phyloP scores from a whole-genome alignment of 1,140 invertebrate genomes.

The Hydropsyche tenuis region DNA sequence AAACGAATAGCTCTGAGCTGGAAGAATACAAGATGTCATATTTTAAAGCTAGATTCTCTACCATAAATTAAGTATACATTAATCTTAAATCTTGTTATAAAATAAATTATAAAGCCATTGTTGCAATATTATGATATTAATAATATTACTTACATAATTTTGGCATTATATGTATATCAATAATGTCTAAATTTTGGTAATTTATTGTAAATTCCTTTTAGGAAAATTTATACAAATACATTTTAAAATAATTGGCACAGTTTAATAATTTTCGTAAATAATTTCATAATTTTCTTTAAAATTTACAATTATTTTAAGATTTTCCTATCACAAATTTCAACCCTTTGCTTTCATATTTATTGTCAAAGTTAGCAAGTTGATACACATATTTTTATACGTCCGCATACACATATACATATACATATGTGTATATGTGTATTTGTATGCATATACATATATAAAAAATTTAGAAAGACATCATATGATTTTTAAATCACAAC shows the following conservation, averaged over 20 bases:
- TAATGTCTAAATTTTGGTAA: neutral
- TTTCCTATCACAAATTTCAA: conserved; percentile 33
- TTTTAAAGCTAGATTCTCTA: no score
- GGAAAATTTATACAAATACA: neutral
- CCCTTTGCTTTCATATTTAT: conserved; percentile 32
- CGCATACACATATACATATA: neutral
- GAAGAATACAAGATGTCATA: no score
- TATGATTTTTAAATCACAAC: no score
- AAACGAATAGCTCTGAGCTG: no score
- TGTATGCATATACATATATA: neutral
- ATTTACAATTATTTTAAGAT: conserved; percentile 17
- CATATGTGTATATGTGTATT: neutral
- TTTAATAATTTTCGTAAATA: conserved; percentile 19
- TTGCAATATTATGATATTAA: no score
- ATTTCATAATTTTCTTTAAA: neutral
- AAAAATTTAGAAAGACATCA: no score
- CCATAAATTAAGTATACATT: no score
- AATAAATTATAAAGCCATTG: no score
- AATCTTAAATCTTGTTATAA: no score
- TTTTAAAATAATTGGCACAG: conserved; percentile 33
- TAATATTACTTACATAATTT: no score
- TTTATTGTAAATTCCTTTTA: neutral
- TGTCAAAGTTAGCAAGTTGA: conserved; percentile 18
- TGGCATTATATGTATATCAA: no score
- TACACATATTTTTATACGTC: neutral